Conservation (phyloP, 2,888 invertebrate genomes). For the Seladonia tumulorum region DNA sequence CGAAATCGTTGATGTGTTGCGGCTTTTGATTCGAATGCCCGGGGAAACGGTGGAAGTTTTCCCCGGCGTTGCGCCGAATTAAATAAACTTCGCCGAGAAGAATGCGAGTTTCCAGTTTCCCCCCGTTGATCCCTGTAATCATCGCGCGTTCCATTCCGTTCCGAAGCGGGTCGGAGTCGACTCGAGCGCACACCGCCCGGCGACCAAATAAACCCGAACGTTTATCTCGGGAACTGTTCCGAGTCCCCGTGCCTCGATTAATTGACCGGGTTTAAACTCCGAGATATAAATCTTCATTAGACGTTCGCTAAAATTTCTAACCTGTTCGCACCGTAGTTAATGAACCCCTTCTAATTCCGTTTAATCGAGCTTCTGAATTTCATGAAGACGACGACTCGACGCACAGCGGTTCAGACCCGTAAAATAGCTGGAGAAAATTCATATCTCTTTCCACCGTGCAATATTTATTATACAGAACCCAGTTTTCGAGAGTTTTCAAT, state of each 20-base stretch:
- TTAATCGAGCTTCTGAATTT: constrained; percentile 18
- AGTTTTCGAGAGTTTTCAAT: too few relatives aligned
- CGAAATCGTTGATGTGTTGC: constrained; percentile 1
- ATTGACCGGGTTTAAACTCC: constrained; percentile 42
- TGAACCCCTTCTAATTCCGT: constrained; percentile 28
- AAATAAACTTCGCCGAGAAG: constrained; percentile 26
- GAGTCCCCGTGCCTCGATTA: constrained; percentile 39
- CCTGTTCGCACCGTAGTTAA: constrained; percentile 34
- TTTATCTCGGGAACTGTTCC: constrained; percentile 47
- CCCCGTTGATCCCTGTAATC: constrained; percentile 17
- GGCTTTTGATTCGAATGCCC: constrained; percentile 16
- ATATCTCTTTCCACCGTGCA: too few relatives aligned
- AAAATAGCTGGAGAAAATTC: too few relatives aligned
- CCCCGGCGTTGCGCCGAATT: neutral
- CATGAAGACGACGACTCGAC: neutral
- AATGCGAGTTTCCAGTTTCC: constrained; percentile 1
- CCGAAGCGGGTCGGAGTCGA: neutral
- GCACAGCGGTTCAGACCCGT: too few relatives aligned
- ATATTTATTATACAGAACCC: too few relatives aligned
- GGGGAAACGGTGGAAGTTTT: neutral
- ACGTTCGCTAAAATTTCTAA: constrained; percentile 39
- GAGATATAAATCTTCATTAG: constrained; percentile 55
- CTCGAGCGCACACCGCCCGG: neutral
- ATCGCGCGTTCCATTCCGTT: constrained; percentile 23
- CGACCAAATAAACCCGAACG: constrained; percentile 19